Conservation (phyloP, 2,797 vertebrate genomes). For the Cirrhinus molitorella region DNA sequence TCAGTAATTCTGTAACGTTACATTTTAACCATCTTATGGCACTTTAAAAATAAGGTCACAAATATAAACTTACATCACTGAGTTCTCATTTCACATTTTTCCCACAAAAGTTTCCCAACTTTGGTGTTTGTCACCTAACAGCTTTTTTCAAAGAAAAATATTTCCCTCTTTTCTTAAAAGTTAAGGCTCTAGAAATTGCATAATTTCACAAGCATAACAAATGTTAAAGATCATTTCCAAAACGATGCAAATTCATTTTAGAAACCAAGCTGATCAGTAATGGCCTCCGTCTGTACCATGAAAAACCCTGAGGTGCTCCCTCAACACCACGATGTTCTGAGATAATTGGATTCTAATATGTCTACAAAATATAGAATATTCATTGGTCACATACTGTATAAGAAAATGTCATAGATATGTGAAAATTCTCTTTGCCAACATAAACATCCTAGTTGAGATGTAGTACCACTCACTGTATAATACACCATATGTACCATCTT, state of each 20-base stretch:
- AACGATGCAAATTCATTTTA: background rate
- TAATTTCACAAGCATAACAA: slow-evolving; percentile 54
- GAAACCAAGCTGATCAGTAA: background rate
- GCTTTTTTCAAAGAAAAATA: background rate
- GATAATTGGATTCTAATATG: background rate
- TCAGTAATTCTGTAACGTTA: background rate
- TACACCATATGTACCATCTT: background rate
- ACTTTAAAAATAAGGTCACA: background rate
- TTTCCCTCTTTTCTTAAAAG: slow-evolving; percentile 50
- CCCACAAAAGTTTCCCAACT: background rate
- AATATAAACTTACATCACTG: background rate
- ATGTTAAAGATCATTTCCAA: background rate
- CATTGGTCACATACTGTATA: background rate
- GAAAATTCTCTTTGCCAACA: background rate
- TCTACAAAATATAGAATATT: background rate
- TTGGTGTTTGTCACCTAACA: background rate
- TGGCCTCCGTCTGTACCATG: background rate
- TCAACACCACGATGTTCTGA: background rate
- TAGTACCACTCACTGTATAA: slow-evolving; percentile 9
- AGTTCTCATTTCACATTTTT: background rate
- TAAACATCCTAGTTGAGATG: background rate
- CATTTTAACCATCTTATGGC: background rate
- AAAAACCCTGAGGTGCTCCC: slow-evolving; percentile 21
- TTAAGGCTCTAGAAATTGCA: slow-evolving; percentile 70
- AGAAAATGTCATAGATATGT: background rate